Base-by-base conservation (phyloP, 2,797 vertebrate genomes). In the Lepidocolaptes lacrymiger region DNA sequence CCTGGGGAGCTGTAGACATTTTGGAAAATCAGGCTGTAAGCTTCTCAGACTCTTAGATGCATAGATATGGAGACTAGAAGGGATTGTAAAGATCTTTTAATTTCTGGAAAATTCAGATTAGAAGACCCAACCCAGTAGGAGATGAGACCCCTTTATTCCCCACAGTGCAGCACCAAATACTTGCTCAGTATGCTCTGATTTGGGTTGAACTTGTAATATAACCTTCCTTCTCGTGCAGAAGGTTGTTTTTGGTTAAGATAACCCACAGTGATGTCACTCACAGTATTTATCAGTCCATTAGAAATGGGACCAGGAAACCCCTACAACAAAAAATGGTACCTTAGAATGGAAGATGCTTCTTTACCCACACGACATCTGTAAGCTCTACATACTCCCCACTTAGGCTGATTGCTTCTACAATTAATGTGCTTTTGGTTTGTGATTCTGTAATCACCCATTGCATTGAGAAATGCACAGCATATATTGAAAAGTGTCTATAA, bases 401-500 rank as follows among this genome's bases (percentile, higher is more conserved):
- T 88, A 92, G 59, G 41, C 75, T 92, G 81, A 88, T 77, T 96
- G 87, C 62, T 87, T 94, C 51, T 58, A 58, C 91, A 94, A 95
- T 95, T 93, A 89, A 95, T 56, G 84, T 91, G 86, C 85, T 69
- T 91, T 83, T 62, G 78, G 56, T 46, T 76, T 96, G 83, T 56
- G 94, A 85, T 95, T 63, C 74, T 88, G 89, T 84, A 92, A 85
- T 54, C 58, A 73, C 56, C 52, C 71, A 20, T 5, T 87, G 74
- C 87, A 92, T 79, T 96, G 93, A 80, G 88, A 96, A 87, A 91
- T 81, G 61, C 93, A 73, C 56, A 55, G 72, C 71, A 82, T 91
- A 81, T 62, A 89, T 59, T 85, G 87, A 80, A 81, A 91, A 93
- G 75, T 93, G 80, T 62, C 86, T 94, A 75, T 94, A 85, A 78